These are phyloP conservation scores for Dichetophora obliterata DNA, from an alignment of 2,888 invertebrate species.

Conservation along the genomic window DNA sequence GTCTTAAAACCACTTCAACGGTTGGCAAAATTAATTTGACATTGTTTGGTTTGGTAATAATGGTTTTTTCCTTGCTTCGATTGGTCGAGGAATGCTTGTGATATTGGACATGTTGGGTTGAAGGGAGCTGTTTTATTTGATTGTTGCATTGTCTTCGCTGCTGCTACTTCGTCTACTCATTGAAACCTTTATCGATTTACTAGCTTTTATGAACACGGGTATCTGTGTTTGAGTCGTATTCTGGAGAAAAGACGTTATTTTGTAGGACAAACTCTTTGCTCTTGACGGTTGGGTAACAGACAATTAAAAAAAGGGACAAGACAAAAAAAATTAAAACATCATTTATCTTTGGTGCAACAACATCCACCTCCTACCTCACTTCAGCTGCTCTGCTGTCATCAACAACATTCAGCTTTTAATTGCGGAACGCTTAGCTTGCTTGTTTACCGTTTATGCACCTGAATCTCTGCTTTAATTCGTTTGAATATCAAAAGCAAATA, in stretches of 20 bases:
- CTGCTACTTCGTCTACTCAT: background rate
- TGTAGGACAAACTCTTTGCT: background rate
- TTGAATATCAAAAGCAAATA: constrained; percentile 40
- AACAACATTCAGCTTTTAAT: constrained; percentile 34
- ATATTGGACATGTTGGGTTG: background rate
- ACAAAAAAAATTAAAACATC: background rate
- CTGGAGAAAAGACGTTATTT: background rate
- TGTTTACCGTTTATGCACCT: constrained; percentile 21
- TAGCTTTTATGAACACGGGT: background rate
- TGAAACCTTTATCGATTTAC: constrained; percentile 6
- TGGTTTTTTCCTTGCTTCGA: background rate
- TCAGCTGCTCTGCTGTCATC: constrained; percentile 2
- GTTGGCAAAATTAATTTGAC: constrained; percentile 21
- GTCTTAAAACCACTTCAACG: background rate
- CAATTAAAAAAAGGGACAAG: background rate
- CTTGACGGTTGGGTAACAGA: background rate
- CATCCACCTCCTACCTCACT: background rate
- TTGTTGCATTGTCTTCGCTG: background rate
- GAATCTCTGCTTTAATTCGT: constrained; percentile 34
- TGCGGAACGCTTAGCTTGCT: constrained; percentile 31
- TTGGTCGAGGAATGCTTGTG: background rate
- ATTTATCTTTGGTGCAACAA: background rate
- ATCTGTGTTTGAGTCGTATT: background rate
- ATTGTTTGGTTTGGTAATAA: constrained; percentile 29
- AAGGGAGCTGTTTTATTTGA: background rate